phyloP scores from a whole-genome alignment of 2,113 vertebrate genomes.

The Cavia porcellus region DNA sequence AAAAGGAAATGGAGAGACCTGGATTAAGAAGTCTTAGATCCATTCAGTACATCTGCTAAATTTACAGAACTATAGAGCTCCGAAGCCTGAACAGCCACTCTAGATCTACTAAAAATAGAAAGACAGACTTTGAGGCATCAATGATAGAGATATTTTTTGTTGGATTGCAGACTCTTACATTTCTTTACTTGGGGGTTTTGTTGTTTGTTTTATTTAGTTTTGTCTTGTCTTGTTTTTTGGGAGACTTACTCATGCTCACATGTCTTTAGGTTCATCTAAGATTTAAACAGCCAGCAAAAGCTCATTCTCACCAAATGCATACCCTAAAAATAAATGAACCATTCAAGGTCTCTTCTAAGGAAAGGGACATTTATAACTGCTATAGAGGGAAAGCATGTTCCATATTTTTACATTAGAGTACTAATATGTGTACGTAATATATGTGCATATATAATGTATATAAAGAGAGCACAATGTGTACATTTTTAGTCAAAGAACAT shows the following conservation, averaged over 20 bases:
- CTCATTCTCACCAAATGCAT: background rate
- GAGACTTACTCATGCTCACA: background rate
- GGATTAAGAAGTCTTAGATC: background rate
- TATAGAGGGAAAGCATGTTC: slow-evolving; percentile 26
- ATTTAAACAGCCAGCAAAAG: background rate
- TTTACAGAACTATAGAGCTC: background rate
- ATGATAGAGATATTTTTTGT: background rate
- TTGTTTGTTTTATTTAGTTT: background rate
- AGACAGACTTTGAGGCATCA: background rate
- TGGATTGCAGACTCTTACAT: background rate
- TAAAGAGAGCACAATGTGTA: background rate
- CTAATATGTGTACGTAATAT: background rate
- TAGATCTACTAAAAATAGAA: background rate
- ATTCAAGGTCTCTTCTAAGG: background rate
- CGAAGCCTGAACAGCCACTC: background rate
- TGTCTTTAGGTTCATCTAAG: background rate
- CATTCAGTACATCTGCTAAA: background rate
- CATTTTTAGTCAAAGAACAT: background rate
- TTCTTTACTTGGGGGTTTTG: background rate
- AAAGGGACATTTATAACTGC: background rate
- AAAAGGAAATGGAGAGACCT: background rate
- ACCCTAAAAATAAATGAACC: background rate
- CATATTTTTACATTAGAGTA: background rate
- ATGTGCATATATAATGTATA: background rate
- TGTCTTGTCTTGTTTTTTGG: background rate